These are phyloP conservation scores for Chloroclystis v-ata DNA, from an alignment of 2,888 invertebrate species.

Conservation along the genomic window DNA sequence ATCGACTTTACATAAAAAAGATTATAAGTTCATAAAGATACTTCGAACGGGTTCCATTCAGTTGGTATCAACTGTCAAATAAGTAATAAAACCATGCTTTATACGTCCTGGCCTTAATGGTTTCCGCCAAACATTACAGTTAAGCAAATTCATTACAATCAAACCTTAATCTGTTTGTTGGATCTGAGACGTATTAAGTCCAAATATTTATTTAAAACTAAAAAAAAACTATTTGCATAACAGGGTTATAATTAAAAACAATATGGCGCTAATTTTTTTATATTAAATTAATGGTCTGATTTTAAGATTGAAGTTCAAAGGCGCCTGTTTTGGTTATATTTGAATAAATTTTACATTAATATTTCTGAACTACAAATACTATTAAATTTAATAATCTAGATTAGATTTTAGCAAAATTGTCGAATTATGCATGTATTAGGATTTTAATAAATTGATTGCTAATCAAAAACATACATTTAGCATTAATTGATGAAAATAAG, in stretches of 20 bases:
- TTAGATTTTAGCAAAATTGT: too few species aligned
- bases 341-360: too few species aligned
- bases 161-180: background rate
- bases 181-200: too few species aligned
- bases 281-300: background rate
- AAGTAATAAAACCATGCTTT: slow-evolving; percentile 46
- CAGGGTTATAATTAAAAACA: slow-evolving; percentile 4
- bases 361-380: too few species aligned
- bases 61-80: slow-evolving; percentile 36
- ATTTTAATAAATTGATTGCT: too few species aligned
- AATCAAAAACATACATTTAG: too few species aligned
- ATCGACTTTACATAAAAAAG: background rate
- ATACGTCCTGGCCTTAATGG: slow-evolving; percentile 53
- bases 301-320: background rate
- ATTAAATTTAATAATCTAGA: too few species aligned
- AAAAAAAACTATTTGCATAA: slow-evolving; percentile 18
- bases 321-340: too few species aligned
- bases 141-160: slow-evolving; percentile 43
- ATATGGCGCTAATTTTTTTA: background rate
- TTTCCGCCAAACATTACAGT: slow-evolving; percentile 49
- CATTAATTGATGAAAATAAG: too few species aligned
- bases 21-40: slow-evolving; percentile 1
- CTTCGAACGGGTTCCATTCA: slow-evolving; percentile 30
- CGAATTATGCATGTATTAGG: too few species aligned
- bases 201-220: too few species aligned